Evolutionary conservation across 2,797 vertebrate species (phyloP), one percentile per base, ranked within the genome.

Genomic region (Muraenolepis orangiensis): DNA sequence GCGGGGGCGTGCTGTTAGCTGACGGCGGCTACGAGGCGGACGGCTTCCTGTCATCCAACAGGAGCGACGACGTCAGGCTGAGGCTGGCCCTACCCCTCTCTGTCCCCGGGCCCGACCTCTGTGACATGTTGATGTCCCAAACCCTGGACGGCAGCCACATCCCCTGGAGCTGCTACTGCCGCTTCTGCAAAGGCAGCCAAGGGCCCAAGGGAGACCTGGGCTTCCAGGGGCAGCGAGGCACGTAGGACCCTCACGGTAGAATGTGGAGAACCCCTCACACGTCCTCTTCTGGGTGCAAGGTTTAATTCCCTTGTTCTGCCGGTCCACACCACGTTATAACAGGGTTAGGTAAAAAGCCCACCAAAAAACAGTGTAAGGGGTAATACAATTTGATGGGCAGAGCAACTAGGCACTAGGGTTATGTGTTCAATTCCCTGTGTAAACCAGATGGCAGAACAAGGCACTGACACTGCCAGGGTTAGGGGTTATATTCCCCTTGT

Each of bases 201-300:
- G 91, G 88, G 2, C 80, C 82, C 72, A 94, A 94, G 80, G 93
- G 93, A 31, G 88, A 92, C 46, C 73, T 14, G 0, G 93, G 94
- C 76, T 90, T 89, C 76, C 42, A 78, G 36, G 92, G 93, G 13
- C 72, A 67, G 12, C 75, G 87, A 92, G 94, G 94, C 66, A 70
- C 23, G 57, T 64, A 26, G 57, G 57, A 13, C 23, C 57, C 57
- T 2, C 3, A 12, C 57, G 16, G n/a, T n/a, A 23, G 51, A 57
- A 10, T 18, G 32, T 34, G 32, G 3, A 34, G 32, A 34, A 34
- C 3, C 32, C 40, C 4, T 3, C 38, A 11, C 40, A 46, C 16
- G 3, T 46, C 40, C 40, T 16, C 11, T 4, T 16, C 11, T 4
- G 40, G 16, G 40, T 18, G 1, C 2, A 5, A 20, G 42, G 16